Evolutionary conservation across 2,797 vertebrate genomes (phyloP), one percentile per base, ranked within the genome.

Genomic region (Lutjanus argentimaculatus): DNA sequence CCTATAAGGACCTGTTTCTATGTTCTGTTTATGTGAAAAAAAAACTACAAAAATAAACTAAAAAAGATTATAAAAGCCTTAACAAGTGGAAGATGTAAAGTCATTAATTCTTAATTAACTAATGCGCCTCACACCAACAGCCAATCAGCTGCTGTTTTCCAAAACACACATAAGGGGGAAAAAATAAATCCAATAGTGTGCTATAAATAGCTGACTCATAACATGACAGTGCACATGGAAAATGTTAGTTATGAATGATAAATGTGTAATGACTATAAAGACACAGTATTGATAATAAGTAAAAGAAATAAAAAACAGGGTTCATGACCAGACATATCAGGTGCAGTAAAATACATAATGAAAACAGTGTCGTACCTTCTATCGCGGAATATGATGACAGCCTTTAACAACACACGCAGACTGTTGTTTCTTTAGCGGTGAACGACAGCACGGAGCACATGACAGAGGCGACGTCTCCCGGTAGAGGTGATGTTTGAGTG

Each of bases 281-380:
- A 25, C 19, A 25, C 45, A 43, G 1, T 4, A n/a, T 1, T 52
- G 2, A 58, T 52, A 13, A 51, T 7, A 12, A 22, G 30, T 6
- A 57, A 66, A 6, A 17, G 15, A 15, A 14, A 21, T 40, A 25
- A 0, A 65, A 43, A 36, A 53, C 10, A 46, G 59, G 16, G 49
- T 51, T 6, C 2, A 78, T 62, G 19, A 59, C 36, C 8, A 36
- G 7, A 67, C 56, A 70, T 42, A 2, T 36, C 19, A 76, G 49
- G 45, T 84, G 68, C 1, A 9, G 9, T 57, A 8, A 68, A 30
- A 79, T 1, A 10, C 15, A 71, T 5, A 2, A 48, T 46, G 62
- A 79, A 77, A 55, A 62, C 13, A 65, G 25, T 13, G 43, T 67
- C 88, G 19, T 94, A 94, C 93, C 93, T 92, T 77, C 11, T 67